Evolutionary conservation across 2,888 invertebrate species (phyloP), one percentile per base, ranked within the genome.

Genomic region (Craniophora ligustri): DNA sequence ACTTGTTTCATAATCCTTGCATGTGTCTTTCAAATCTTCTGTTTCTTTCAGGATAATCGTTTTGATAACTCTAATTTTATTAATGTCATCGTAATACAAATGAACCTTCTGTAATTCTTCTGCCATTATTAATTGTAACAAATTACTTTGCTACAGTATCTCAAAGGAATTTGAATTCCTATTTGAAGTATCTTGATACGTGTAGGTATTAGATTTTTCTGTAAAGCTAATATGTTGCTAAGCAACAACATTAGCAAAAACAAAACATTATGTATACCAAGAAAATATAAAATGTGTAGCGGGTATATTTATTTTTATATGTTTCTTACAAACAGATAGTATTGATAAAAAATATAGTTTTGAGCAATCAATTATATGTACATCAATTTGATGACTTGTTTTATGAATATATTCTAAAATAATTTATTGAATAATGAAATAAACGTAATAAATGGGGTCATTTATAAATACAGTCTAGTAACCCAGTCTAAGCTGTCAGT

Each of bases 81-180:
- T 96, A 39, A 98, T 95, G 86, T 99, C 98, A 85, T 99, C 98
- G 67, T 98, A 97, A 87, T 96, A 98, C 49, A 99, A 94, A 40
- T 98, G 98, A 49, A 95, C 95, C 83, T 96, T 96, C 58, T 95
- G 93, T 60, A 97, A 85, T 72, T 95, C 94, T 67, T 97, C 97
- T 18, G 96, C 94, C 97, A 97, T 97, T 44, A 26, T 47, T 30
- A 41, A 49, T 62, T 64, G 46, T 40, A 48, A 45, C 50, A 6
- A n/a, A 8, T 16, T 38, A 31, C 8, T 63, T 3, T 8, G 21
- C n/a, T n/a, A n/a, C 11, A 38, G 15, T 26, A 21, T 10, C 0
- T 28, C n/a, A 21, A 0, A 18, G n/a, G 32, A 42, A 65, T 42
- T 44, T 57, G 23, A 4, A 13, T 44, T 19, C 14, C 3, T 5